These are phyloP conservation scores for Sebastes fasciatus DNA, from an alignment of 2,113 vertebrate species.

Conservation along the genomic window DNA sequence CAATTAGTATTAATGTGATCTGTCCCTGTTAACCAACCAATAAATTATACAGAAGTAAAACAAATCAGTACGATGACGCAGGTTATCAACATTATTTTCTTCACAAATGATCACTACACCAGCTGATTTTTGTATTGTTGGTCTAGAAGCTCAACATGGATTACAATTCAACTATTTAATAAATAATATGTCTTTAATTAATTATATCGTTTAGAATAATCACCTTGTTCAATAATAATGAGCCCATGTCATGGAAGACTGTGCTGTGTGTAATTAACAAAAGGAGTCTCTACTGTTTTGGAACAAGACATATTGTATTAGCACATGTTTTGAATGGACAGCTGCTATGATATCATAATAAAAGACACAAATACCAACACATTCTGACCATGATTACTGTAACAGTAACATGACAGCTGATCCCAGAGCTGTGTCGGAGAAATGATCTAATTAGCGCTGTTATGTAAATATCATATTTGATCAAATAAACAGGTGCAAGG, in stretches of 20 bases:
- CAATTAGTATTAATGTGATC: neutral
- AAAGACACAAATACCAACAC: neutral
- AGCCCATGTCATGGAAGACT: neutral
- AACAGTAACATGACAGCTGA: neutral
- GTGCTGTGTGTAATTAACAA: neutral
- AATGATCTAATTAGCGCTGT: too few species aligned
- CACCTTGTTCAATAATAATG: neutral
- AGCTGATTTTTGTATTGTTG: neutral
- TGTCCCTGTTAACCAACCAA: neutral
- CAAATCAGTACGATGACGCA: too few species aligned
- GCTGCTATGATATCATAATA: neutral
- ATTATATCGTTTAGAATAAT: neutral
- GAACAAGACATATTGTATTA: neutral
- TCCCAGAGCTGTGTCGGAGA: neutral
- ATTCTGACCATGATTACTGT: neutral
- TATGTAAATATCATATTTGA: neutral
- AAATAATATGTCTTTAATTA: neutral
- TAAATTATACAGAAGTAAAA: too few species aligned
- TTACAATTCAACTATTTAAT: neutral
- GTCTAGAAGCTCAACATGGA: neutral
- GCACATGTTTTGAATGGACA: neutral
- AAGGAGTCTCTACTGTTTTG: neutral
- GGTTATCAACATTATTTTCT: neutral
- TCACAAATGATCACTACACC: neutral
- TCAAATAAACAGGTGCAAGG: neutral